Conservation (phyloP, 64 coral and sea anemone species). For the Montipora sp. region DNA sequence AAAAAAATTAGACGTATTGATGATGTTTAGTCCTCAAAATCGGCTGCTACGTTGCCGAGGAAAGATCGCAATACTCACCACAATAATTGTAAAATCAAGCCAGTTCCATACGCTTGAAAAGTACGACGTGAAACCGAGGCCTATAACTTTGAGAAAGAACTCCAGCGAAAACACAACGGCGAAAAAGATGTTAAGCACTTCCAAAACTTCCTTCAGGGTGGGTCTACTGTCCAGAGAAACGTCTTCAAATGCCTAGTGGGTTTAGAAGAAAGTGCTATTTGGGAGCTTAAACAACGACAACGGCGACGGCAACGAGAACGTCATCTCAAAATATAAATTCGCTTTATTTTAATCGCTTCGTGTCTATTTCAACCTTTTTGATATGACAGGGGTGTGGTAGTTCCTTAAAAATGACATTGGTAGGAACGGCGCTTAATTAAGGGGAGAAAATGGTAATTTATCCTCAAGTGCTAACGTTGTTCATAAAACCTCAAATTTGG, state of each 20-base stretch:
- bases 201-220: constrained; percentile 42
- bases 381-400: too few relatives aligned
- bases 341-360: too few relatives aligned
- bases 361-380: too few relatives aligned
- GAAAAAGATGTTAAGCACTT: constrained; percentile 70
- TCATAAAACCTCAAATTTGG: too few relatives aligned
- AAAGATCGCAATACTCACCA: constrained; percentile 55
- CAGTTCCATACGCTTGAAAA: constrained; percentile 86
- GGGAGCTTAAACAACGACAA: too few relatives aligned
- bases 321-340: too few relatives aligned
- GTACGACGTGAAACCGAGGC: constrained; percentile 74
- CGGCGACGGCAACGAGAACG: too few relatives aligned
- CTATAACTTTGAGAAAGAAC: constrained; percentile 82
- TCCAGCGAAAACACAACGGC: constrained; percentile 71
- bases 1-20: neutral
- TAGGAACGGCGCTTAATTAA: too few relatives aligned
- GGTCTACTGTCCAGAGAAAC: constrained; percentile 61
- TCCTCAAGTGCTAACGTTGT: too few relatives aligned
- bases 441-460: too few relatives aligned
- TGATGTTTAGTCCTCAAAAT: neutral
- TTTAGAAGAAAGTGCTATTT: neutral
- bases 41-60: neutral
- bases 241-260: constrained; percentile 83
- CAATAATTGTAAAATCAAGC: constrained; percentile 80
- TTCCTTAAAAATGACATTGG: too few relatives aligned